phyloP scores from a whole-genome alignment of 2,888 invertebrate genomes.

The Lasioglossum oenotherae region DNA sequence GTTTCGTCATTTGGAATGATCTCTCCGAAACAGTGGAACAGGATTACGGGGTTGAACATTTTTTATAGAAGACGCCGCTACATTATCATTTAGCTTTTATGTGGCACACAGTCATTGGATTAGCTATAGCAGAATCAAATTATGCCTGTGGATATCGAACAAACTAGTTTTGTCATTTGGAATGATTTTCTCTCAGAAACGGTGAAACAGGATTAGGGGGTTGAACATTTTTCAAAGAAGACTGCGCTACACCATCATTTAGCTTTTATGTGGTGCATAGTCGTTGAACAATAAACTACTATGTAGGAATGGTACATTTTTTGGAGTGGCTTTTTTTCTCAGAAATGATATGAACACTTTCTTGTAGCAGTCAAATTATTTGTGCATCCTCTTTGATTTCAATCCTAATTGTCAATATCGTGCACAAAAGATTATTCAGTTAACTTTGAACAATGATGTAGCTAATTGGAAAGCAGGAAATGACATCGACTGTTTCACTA shows the following conservation, averaged over 20 bases:
- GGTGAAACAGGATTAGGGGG: too few species aligned
- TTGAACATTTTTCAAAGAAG: too few species aligned
- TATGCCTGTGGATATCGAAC: too few species aligned
- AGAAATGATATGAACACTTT: not conserved
- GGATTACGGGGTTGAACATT: not conserved
- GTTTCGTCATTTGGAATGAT: not conserved
- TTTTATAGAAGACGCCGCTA: not conserved
- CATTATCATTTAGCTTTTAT: not conserved
- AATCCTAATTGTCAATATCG: not conserved
- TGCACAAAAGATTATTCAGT: not conserved
- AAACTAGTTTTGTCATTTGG: too few species aligned
- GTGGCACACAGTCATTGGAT: too few species aligned
- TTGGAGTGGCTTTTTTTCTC: not conserved
- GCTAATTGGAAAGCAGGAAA: slow-evolving; percentile 24
- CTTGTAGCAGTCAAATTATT: not conserved
- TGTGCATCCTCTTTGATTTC: not conserved
- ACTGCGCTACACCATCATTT: too few species aligned
- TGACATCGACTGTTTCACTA: slow-evolving; percentile 4
- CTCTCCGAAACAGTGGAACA: not conserved
- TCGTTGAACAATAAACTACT: not conserved
- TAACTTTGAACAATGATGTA: not conserved
- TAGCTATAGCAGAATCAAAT: too few species aligned
- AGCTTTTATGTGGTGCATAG: not conserved
- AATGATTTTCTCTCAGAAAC: too few species aligned
- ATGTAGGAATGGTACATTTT: not conserved